Conservation (phyloP, 2,888 invertebrate genomes). For the Pachydiplax longipennis region DNA sequence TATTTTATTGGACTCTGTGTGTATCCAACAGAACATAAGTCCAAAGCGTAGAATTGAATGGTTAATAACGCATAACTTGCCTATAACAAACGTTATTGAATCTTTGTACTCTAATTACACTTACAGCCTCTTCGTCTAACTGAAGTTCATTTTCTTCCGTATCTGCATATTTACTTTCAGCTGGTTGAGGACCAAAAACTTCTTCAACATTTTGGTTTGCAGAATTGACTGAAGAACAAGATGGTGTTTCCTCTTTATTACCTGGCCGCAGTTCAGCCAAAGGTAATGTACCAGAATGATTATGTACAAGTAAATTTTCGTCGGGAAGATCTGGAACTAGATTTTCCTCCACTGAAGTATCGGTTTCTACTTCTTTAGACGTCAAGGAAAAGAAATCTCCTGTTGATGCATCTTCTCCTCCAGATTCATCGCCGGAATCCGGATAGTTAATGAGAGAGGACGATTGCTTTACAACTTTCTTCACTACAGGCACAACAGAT, state of each 20-base stretch:
- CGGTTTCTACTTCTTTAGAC: background rate
- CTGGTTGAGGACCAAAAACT: background rate
- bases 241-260: background rate
- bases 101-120: slow-evolving; percentile 45
- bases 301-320: background rate
- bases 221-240: background rate
- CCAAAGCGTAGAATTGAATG: no score
- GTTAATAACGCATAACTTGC: no score
- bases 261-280: background rate
- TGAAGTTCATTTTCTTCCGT: slow-evolving; percentile 58
- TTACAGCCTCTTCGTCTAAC: slow-evolving; percentile 62
- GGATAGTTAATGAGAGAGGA: slow-evolving; percentile 49
- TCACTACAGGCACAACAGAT: background rate
- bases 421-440: slow-evolving; percentile 52
- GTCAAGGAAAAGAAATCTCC: slow-evolving; percentile 50
- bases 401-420: slow-evolving; percentile 50
- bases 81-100: no score
- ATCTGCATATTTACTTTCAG: background rate
- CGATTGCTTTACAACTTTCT: slow-evolving; percentile 47
- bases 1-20: no score
- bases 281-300: background rate
- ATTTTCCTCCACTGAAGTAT: background rate
- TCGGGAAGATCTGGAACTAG: background rate
- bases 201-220: background rate
- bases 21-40: no score